phyloP scores from a whole-genome alignment of 2,888 invertebrate species.

The Pseudanteris insignis region DNA sequence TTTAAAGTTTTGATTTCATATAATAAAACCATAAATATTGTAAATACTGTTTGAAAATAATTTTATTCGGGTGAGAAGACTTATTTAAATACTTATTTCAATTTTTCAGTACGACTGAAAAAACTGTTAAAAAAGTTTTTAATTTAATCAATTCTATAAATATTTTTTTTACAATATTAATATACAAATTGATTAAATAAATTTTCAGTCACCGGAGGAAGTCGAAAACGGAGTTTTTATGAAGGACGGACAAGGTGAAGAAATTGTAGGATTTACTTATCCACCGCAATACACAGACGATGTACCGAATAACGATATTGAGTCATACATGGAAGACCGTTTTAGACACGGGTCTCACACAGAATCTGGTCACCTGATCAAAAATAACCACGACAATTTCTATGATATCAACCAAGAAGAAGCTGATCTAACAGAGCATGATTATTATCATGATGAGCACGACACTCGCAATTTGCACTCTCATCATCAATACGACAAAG shows the following conservation, averaged over 20 bases:
- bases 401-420: constrained; percentile 57
- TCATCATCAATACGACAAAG: constrained; percentile 46
- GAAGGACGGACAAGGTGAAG: constrained; percentile 28
- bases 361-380: constrained; percentile 51
- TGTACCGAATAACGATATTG: constrained; percentile 34
- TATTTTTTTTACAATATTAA: too few species aligned
- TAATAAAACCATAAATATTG: too few species aligned
- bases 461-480: constrained; percentile 44
- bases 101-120: too few species aligned
- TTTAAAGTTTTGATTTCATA: too few species aligned
- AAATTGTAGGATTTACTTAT: constrained; percentile 47
- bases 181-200: too few species aligned
- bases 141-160: too few species aligned
- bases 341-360: constrained; percentile 51
- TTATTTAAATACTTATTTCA: too few species aligned
- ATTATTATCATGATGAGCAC: constrained; percentile 47
- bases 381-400: constrained; percentile 54
- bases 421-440: constrained; percentile 47
- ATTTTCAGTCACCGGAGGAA: constrained; percentile 3
- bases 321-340: constrained; percentile 49
- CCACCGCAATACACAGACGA: constrained; percentile 50
- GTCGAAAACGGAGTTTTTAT: constrained; percentile 17
- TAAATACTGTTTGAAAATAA: too few species aligned
- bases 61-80: too few species aligned
- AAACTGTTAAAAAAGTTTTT: too few species aligned